Conservation (phyloP, 2,797 vertebrate species). For the Sebastolobus altivelis region DNA sequence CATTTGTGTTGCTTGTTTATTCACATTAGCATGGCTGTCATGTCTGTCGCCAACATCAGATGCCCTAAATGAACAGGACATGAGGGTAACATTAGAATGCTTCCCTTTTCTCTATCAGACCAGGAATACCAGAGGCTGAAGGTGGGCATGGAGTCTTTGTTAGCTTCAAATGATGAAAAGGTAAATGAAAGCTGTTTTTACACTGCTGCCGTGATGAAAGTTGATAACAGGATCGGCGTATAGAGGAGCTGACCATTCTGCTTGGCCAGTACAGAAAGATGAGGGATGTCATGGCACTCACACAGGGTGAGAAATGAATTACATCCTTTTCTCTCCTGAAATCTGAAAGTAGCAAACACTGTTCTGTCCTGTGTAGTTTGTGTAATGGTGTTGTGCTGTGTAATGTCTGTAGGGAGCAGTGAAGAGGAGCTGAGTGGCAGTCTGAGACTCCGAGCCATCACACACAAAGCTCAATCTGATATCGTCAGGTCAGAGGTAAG, state of each 20-base stretch:
- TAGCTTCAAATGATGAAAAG: conserved; percentile 95
- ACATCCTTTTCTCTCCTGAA: too few species aligned
- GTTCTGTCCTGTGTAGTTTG: not conserved
- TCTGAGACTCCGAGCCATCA: conserved; percentile 83
- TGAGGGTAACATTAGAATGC: not conserved
- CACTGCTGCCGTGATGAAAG: not conserved
- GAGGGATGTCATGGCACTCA: conserved; percentile 84
- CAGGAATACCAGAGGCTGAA: conserved; percentile 95
- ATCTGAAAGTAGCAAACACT: not conserved
- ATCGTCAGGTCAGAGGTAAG: conserved; percentile 89
- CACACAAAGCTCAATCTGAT: conserved; percentile 87
- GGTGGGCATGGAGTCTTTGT: conserved; percentile 93
- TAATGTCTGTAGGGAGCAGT: conserved; percentile 81
- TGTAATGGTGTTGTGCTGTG: not conserved
- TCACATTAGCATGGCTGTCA: conserved; percentile 65
- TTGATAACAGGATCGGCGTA: conserved; percentile 91
- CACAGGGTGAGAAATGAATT: conserved; percentile 74
- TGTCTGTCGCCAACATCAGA: conserved; percentile 35
- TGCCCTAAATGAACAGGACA: conserved; percentile 17
- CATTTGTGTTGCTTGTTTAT: conserved; percentile 64
- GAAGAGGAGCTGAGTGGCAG: conserved; percentile 90
- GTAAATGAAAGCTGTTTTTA: conserved; percentile 71
- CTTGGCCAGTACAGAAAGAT: conserved; percentile 91
- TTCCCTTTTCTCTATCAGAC: conserved; percentile 80
- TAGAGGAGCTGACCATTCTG: conserved; percentile 91